Evolutionary conservation across 2,888 invertebrate species (phyloP).

Genomic region (Crossocerus cetratus): DNA sequence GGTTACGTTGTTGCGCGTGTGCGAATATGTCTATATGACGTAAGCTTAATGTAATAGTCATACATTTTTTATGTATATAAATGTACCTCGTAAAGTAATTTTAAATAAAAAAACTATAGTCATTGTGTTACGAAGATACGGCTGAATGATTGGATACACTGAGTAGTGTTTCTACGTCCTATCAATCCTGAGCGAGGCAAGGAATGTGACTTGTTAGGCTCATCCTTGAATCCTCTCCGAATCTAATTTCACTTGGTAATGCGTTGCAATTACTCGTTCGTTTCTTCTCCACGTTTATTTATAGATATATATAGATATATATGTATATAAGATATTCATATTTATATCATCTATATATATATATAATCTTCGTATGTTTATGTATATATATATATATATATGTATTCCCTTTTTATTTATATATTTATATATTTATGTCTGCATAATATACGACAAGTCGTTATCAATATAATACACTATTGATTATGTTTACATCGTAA

Average conservation of each 20-base stretch:
- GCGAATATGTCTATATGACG: constrained; percentile 68
- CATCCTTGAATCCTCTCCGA: constrained; percentile 15
- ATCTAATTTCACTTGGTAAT: constrained; percentile 44
- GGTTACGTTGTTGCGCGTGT: constrained; percentile 68
- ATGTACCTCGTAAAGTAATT: constrained; percentile 76
- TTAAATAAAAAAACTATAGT: constrained; percentile 77
- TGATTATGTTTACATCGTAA: constrained; percentile 72
- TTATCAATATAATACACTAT: constrained; percentile 75
- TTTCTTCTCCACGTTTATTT: background rate
- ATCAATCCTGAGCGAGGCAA: background rate
- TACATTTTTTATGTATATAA: constrained; percentile 77
- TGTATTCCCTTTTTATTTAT: constrained; percentile 25
- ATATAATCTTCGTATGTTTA: constrained; percentile 39
- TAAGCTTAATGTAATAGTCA: constrained; percentile 73
- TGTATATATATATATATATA: constrained; percentile 57
- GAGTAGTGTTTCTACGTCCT: background rate
- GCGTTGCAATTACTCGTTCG: background rate
- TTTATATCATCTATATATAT: constrained; percentile 26
- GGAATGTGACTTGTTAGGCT: background rate
- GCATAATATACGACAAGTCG: constrained; percentile 72
- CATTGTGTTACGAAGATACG: constrained; percentile 70
- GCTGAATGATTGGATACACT: background rate
- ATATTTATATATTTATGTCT: constrained; percentile 49
- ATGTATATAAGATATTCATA: background rate
- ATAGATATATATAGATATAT: constrained; percentile 2